Conservation (phyloP, 2,113 vertebrate species). For the Gadus macrocephalus region DNA sequence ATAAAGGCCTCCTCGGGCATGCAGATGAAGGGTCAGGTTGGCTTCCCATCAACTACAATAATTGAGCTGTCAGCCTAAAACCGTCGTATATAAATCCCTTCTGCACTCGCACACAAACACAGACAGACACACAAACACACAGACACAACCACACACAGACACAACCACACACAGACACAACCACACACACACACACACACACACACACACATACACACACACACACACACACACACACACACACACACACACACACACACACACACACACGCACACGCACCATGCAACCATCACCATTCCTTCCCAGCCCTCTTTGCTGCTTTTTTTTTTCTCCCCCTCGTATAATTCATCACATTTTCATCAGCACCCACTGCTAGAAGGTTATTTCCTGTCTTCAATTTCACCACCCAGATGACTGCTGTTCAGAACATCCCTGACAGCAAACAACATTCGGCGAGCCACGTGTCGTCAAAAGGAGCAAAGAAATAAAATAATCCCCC, state of each 20-base stretch:
- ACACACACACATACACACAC: no score
- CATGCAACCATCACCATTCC: not conserved
- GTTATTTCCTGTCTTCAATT: not conserved
- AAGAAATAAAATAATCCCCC: not conserved
- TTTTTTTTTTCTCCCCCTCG: not conserved
- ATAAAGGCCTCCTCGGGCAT: slow-evolving; percentile 29
- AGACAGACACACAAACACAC: no score
- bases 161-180: no score
- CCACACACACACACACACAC: no score
- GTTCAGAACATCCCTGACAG: not conserved
- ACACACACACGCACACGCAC: no score
- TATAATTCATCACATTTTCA: slow-evolving; percentile 2
- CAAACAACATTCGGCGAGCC: not conserved
- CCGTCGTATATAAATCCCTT: not conserved
- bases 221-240: no score
- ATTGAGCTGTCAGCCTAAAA: slow-evolving; percentile 42
- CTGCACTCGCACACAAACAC: not conserved
- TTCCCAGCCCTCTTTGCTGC: not conserved
- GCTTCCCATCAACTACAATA: slow-evolving; percentile 51
- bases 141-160: no score
- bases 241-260: no score
- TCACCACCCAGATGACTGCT: not conserved
- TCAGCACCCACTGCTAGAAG: not conserved
- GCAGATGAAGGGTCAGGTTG: slow-evolving; percentile 47
- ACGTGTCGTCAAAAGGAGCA: not conserved